Evolutionary conservation across 1,140 invertebrate species (phyloP).

Genomic region (Pogonomyrmex californicus): DNA sequence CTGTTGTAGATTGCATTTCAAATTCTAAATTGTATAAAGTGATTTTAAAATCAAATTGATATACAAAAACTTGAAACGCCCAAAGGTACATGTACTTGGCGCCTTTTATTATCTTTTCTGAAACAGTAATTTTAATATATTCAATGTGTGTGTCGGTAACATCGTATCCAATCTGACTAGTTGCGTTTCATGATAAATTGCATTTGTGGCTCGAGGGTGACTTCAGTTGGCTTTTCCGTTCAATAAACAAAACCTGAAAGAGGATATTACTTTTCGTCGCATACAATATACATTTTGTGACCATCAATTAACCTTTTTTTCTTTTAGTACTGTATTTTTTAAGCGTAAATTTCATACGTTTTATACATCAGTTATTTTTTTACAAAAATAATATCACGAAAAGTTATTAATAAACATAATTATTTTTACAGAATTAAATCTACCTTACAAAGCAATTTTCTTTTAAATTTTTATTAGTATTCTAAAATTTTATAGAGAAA

Average conservation of each 20-base stretch:
- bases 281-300: not conserved
- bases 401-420: not conserved
- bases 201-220: conserved; percentile 36
- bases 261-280: conserved; percentile 37
- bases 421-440: conserved; percentile 8
- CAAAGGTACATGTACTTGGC: no score
- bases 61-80: no score
- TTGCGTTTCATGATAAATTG: conserved; percentile 53
- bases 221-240: conserved; percentile 4
- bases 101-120: no score
- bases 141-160: conserved; percentile 15
- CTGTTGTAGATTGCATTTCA: no score
- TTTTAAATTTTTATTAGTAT: conserved; percentile 4
- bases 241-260: conserved; percentile 48
- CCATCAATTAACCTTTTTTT: conserved; percentile 12
- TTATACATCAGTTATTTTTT: not conserved
- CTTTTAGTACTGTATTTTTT: not conserved
- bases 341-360: not conserved
- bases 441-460: not conserved
- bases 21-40: no score
- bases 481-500: not conserved
- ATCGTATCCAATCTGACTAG: conserved; percentile 38
- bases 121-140: not conserved
- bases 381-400: not conserved
- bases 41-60: no score